A percentile compares a stretch with the other conserved stretches of the same genome.
These are phyloP conservation scores for Aphidoletes aphidimyza DNA, from an alignment of 2,888 invertebrate genomes.

Conservation along the genomic window DNA sequence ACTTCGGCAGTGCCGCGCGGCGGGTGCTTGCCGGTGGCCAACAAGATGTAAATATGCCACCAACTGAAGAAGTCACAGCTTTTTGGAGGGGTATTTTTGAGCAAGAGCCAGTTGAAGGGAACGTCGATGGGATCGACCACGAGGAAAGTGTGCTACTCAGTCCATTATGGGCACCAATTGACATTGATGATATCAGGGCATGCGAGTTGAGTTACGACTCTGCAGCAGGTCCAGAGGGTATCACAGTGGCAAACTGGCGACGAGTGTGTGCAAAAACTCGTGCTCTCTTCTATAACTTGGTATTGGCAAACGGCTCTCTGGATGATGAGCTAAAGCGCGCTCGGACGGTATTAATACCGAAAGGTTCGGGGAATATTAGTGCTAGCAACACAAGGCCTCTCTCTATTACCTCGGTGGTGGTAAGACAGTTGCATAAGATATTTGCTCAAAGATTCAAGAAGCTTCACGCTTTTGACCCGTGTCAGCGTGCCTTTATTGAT, in stretches of 20 bases:
- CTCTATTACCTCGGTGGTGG: not conserved
- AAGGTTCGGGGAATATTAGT: not conserved
- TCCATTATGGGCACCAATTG: not conserved
- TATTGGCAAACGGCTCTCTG: not conserved
- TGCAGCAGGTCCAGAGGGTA: not conserved
- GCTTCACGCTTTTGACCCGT: not conserved
- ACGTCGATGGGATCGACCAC: not conserved
- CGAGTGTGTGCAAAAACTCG: not conserved
- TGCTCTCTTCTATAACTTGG: not conserved
- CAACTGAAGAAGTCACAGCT: not conserved
- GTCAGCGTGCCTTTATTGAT: not conserved
- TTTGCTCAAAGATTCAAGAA: not conserved
- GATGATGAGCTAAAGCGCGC: not conserved
- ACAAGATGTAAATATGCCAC: not conserved
- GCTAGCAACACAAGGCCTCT: not conserved
- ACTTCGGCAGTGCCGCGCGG: not conserved
- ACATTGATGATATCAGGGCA: not conserved
- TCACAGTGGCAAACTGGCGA: not conserved
- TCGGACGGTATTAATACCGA: not conserved
- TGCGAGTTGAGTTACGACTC: not conserved
- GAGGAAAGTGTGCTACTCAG: not conserved
- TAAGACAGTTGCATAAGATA: not conserved
- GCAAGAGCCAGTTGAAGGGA: not conserved
- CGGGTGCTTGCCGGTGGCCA: not conserved
- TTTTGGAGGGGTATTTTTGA: not conserved